Base-by-base conservation (phyloP, 2,797 vertebrate genomes). In the Acrocephalus scirpaceus region DNA sequence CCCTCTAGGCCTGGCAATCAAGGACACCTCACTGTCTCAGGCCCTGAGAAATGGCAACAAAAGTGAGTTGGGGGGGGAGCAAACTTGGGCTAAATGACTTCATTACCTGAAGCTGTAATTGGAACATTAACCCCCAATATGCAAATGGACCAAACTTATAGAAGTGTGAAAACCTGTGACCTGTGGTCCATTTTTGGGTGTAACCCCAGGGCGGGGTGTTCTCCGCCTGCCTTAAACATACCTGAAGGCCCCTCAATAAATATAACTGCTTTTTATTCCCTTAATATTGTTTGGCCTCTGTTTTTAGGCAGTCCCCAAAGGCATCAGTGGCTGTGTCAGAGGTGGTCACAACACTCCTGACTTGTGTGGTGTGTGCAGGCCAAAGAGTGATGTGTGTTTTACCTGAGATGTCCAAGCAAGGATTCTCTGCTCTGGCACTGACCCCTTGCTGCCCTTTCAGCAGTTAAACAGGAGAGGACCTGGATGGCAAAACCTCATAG, bases 261-360 rank as follows among this genome's bases (percentile, higher is more conserved):
- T 26, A 32, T 1, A 48, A 5, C 2, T 0, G 1, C 17, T 15
- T 26, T 74, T 48, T 7, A 38, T 40, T 26, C 8, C 0, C 13
- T 25, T 38, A 16, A 26, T 11, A 60, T 7, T 60, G 30, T 12
- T 23, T 44, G 40, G 30, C 6, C 4, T 21, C 13, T 44, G 51
- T 16, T 44, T 34, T 56, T 11, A 15, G 30, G 32, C 10, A 34
- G 18, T 7, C 18, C 53, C 17, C 56, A 34, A 44, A 56, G 51
- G 32, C 8, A 27, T 13, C 51, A 21, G 18, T 56, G 32, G 8
- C 21, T 65, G 14, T 71, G 53, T 15, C 20, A 57, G 38, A 62
- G 30, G 42, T 38, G 3, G 1, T 18, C 1, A 1, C 11, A 20
- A 40, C 0, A 0, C 30, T 76, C 26, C 45, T 30, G 53, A 48